A percentile compares a stretch with the other conserved stretches of the same genome.
Evolutionary conservation across 2,797 vertebrate genomes (phyloP).

Genomic region (Pelodytes ibericus): DNA sequence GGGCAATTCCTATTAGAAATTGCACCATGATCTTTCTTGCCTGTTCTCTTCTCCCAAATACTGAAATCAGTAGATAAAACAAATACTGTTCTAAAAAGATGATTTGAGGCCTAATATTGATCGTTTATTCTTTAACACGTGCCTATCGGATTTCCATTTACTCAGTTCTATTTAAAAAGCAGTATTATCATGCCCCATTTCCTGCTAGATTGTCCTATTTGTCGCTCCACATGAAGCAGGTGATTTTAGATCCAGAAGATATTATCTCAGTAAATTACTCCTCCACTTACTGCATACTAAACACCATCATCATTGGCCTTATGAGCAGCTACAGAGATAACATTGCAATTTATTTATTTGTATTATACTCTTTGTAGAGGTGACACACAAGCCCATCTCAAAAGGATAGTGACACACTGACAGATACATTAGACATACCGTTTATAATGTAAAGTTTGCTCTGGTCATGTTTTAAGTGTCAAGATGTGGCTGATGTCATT

Average conservation of each 20-base stretch:
- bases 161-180: constrained; percentile 69
- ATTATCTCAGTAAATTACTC: constrained; percentile 74
- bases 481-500: constrained; percentile 66
- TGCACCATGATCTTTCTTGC: too few relatives aligned
- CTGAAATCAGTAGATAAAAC: not conserved
- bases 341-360: constrained; percentile 73
- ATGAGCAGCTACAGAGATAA: constrained; percentile 68
- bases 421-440: constrained; percentile 65
- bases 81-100: not conserved
- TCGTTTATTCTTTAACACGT: constrained; percentile 65
- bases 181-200: constrained; percentile 72
- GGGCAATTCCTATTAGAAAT: too few relatives aligned
- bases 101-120: constrained; percentile 42
- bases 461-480: constrained; percentile 71
- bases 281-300: constrained; percentile 72
- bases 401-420: constrained; percentile 63
- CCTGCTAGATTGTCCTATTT: constrained; percentile 73
- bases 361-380: constrained; percentile 63
- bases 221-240: constrained; percentile 67
- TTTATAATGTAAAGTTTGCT: constrained; percentile 66
- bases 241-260: constrained; percentile 69
- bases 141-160: constrained; percentile 70
- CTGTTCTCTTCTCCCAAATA: not conserved
- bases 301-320: constrained; percentile 60
- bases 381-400: constrained; percentile 61